Evolutionary conservation across 2,888 invertebrate genomes (phyloP), one percentile per base, ranked within the genome.

Genomic region (Tryphoninae sp.): DNA sequence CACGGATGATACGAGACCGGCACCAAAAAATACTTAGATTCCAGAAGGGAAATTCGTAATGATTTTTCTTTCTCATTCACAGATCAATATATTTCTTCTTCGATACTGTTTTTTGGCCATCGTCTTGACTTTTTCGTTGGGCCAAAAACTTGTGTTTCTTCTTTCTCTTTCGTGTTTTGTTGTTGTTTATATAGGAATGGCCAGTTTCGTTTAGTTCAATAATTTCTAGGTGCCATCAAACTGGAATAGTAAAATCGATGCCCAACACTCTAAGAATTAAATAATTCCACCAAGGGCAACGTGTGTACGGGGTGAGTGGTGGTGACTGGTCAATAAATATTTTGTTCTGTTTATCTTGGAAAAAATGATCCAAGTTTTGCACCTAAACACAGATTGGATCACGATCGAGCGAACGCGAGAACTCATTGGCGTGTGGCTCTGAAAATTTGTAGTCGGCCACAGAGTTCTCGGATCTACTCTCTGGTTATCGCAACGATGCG

Each of bases 391-490:
- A 65, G 49, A 67, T 72, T 65, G 59, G 59, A 75, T 67, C 61
- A 78, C 69, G 67, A 51, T 40, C 13, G 53, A 45, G 78, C 55
- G 59, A 67, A 55, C 16, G 9, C 19, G 2, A 19, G 75, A 45
- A 82, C 80, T 79, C 77, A 73, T 82, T 79, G 74, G 74, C 77
- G 71, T 49, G 78, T 83, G 67, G 81, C 77, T 42, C 13, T 51
- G 13, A 9, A 45, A 45, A 45, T 11, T 45, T 45, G 9, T 45
- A 1, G 9, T 45, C 2, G 13, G 49, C 77, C 69, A 77, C 69
- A 16, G 69, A 77, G 77, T 62, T 45, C 45, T 13, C 13, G 45
- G 13, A 69, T 62, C 69, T 19, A 58, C 23, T 9, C 26, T 45
- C 33, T 8, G 45, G 16, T 68, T 4, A 58, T 68, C 33, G 67